Percentiles rank a stretch among this genome's conserved stretches.
phyloP scores from a whole-genome alignment of 2,797 vertebrate genomes.

The Fundulus diaphanus region DNA sequence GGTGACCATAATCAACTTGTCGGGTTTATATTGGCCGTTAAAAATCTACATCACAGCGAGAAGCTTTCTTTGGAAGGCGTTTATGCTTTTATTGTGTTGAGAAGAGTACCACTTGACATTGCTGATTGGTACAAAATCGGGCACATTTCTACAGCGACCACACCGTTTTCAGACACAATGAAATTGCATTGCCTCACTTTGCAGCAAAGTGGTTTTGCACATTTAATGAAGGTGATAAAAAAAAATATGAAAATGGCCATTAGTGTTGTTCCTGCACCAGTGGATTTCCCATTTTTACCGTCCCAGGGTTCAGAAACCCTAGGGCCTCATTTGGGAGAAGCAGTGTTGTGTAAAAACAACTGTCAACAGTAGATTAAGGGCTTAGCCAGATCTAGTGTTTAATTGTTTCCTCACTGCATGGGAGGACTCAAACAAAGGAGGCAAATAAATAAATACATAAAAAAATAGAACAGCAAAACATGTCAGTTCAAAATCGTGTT shows the following conservation, averaged over 20 bases:
- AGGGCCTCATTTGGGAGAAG: conserved; percentile 1
- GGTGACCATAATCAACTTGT: neutral
- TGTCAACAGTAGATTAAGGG: neutral
- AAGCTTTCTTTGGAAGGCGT: neutral
- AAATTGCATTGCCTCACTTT: neutral
- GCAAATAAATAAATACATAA: no score
- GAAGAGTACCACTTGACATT: neutral
- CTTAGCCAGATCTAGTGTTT: neutral
- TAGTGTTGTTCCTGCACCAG: neutral
- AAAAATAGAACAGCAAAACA: no score
- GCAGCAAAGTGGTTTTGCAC: neutral
- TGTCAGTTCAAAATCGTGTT: neutral
- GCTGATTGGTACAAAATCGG: neutral
- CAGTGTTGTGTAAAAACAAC: neutral
- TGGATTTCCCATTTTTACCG: neutral
- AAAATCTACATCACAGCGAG: neutral
- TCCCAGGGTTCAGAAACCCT: neutral
- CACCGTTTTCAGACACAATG: neutral
- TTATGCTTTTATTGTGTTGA: neutral
- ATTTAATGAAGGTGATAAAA: neutral
- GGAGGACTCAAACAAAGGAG: conserved; percentile 1
- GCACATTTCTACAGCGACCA: neutral
- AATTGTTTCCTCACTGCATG: neutral
- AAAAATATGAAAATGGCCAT: neutral
- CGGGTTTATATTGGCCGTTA: neutral